Percentiles rank a stretch among this genome's conserved stretches.
phyloP scores from a whole-genome alignment of 2,888 invertebrate genomes.

The Proisotoma minuta region DNA sequence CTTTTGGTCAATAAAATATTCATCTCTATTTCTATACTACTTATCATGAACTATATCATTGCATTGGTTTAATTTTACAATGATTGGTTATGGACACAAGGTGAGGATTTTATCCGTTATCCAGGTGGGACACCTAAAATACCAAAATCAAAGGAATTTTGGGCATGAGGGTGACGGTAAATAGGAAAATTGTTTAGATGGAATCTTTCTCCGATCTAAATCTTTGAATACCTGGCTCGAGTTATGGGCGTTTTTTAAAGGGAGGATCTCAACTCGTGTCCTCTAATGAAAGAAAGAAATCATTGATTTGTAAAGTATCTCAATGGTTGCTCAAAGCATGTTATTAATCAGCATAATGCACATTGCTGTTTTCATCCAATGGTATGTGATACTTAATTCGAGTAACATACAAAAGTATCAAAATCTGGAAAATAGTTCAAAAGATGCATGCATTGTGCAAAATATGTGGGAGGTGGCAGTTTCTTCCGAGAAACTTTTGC shows the following conservation, averaged over 20 bases:
- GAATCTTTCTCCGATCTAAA: not conserved
- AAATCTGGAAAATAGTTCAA: no score
- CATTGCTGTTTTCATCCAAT: no score
- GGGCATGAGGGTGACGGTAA: not conserved
- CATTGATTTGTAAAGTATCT: no score
- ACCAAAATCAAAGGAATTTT: conserved; percentile 2
- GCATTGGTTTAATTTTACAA: not conserved
- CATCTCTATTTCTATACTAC: not conserved
- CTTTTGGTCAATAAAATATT: not conserved
- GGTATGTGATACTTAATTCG: no score
- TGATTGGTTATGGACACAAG: conserved; percentile 11
- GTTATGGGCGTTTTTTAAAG: not conserved
- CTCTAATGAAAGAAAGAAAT: no score
- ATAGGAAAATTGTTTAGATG: not conserved
- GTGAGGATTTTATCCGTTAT: conserved; percentile 3
- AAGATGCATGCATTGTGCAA: no score
- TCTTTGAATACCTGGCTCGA: not conserved
- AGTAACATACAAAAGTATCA: no score
- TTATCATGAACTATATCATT: not conserved
- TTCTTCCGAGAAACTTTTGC: no score
- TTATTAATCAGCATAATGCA: no score
- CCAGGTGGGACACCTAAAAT: conserved; percentile 8
- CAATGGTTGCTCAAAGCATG: no score
- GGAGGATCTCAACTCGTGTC: not conserved
- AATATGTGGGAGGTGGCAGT: no score